Conservation (phyloP, 2,888 invertebrate species). For the Lamellibrachia columna region DNA sequence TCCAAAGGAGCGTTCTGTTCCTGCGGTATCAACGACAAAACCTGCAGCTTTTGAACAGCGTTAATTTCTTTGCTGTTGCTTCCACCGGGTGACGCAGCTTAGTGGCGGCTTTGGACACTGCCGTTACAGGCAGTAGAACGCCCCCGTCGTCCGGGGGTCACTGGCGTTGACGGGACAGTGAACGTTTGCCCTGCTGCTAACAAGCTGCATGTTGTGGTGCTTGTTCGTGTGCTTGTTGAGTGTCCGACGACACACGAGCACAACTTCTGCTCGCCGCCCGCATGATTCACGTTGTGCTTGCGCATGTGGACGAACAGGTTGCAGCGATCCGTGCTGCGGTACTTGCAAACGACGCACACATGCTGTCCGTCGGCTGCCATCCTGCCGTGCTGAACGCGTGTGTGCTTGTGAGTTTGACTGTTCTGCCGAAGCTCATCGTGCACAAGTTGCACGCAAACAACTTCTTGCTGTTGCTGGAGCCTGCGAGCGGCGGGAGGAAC, state of each 20-base stretch:
- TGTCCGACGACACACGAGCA: too few species aligned
- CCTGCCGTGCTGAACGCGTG: conserved; percentile 54
- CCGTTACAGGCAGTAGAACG: too few species aligned
- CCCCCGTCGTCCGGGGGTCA: too few species aligned
- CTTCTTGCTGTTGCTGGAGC: conserved; percentile 45
- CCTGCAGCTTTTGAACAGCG: conserved; percentile 58
- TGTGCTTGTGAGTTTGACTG: conserved; percentile 62
- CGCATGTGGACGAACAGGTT: conserved; percentile 62
- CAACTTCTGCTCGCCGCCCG: too few species aligned
- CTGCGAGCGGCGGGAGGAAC: conserved; percentile 16
- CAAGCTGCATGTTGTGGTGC: too few species aligned
- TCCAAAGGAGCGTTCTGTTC: not conserved
- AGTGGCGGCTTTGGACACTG: too few species aligned
- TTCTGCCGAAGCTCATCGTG: conserved; percentile 61
- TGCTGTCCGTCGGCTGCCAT: conserved; percentile 22
- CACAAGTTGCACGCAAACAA: conserved; percentile 63
- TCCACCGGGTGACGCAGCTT: not conserved
- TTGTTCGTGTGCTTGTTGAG: too few species aligned
- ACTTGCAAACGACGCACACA: conserved; percentile 61
- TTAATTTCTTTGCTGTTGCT: conserved; percentile 53
- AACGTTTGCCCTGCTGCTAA: too few species aligned
- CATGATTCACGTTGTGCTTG: conserved; percentile 44
- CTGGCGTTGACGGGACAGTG: too few species aligned
- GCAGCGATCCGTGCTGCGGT: conserved; percentile 55
- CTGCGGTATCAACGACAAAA: conserved; percentile 48